phyloP scores from a whole-genome alignment of 1,140 invertebrate species.

The Philaenus spumarius region DNA sequence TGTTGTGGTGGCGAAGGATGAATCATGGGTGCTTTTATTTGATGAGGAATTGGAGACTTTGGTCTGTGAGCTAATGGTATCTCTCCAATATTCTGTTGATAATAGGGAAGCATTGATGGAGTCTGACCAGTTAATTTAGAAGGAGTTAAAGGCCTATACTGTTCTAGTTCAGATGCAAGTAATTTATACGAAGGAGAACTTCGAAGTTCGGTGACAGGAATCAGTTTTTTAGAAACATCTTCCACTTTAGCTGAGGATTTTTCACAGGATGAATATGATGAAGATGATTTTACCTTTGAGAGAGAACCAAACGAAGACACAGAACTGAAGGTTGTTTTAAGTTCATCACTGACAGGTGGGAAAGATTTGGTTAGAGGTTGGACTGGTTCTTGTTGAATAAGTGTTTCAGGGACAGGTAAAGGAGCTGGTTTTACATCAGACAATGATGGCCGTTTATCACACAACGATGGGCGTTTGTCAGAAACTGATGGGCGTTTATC shows the following conservation, averaged over 20 bases:
- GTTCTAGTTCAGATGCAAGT: not conserved
- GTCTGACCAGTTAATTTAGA: conserved; percentile 26
- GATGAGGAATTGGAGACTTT: conserved; percentile 24
- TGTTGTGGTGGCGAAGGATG: conserved; percentile 1
- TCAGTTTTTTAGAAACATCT: no score
- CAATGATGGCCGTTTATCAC: no score
- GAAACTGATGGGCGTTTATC: no score
- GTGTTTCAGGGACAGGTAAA: conserved; percentile 1
- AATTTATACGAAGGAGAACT: no score
- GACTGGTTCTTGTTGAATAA: not conserved
- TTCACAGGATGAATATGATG: no score
- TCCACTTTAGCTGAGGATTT: no score
- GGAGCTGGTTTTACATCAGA: not conserved
- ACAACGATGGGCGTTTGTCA: no score
- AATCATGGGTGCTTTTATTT: conserved; percentile 23
- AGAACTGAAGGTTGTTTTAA: conserved; percentile 29
- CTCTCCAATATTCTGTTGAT: conserved; percentile 52
- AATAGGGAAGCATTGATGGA: conserved; percentile 42
- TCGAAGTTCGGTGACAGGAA: no score
- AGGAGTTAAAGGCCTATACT: conserved; percentile 19
- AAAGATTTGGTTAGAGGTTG: conserved; percentile 31
- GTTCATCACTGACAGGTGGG: conserved; percentile 39
- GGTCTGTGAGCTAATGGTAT: conserved; percentile 31
- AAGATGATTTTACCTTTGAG: no score
- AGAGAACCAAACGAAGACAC: not conserved